Evolutionary conservation across 1,140 invertebrate genomes (phyloP).

Genomic region (Cotesia vestalis): DNA sequence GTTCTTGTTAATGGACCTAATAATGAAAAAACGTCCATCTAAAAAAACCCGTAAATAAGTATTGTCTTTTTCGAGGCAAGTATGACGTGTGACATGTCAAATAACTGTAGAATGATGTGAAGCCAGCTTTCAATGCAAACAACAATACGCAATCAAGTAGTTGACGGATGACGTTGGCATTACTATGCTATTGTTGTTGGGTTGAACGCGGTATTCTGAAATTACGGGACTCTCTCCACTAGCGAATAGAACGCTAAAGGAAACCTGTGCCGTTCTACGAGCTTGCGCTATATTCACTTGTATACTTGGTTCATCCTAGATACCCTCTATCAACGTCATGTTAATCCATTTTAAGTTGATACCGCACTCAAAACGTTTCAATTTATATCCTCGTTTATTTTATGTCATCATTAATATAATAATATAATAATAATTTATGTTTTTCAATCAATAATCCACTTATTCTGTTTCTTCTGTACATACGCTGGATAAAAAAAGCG

Average conservation of each 20-base stretch:
- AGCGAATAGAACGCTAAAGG: neutral
- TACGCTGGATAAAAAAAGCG: too few relatives aligned
- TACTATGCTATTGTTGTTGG: slow-evolving; percentile 51
- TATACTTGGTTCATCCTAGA: neutral
- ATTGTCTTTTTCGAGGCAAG: neutral
- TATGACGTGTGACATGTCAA: slow-evolving; percentile 17
- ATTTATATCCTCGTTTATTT: too few relatives aligned
- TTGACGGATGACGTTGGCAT: slow-evolving; percentile 55
- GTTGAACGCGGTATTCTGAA: slow-evolving; percentile 46
- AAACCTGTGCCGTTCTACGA: neutral
- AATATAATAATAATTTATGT: too few relatives aligned
- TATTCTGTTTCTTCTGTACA: too few relatives aligned
- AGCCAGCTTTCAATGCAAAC: slow-evolving; percentile 48
- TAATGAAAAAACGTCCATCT: too few relatives aligned
- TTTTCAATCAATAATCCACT: too few relatives aligned
- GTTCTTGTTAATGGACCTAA: too few relatives aligned
- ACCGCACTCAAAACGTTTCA: neutral
- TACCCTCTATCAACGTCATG: too few relatives aligned
- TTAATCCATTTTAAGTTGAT: neutral
- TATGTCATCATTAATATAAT: too few relatives aligned
- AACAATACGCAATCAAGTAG: slow-evolving; percentile 60
- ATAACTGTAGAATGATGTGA: slow-evolving; percentile 16
- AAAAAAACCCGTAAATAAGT: too few relatives aligned
- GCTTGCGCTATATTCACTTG: neutral
- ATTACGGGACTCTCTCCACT: slow-evolving; percentile 40